These are phyloP conservation scores for Nomada ferruginata DNA, from an alignment of 2,888 invertebrate genomes.

Conservation along the genomic window DNA sequence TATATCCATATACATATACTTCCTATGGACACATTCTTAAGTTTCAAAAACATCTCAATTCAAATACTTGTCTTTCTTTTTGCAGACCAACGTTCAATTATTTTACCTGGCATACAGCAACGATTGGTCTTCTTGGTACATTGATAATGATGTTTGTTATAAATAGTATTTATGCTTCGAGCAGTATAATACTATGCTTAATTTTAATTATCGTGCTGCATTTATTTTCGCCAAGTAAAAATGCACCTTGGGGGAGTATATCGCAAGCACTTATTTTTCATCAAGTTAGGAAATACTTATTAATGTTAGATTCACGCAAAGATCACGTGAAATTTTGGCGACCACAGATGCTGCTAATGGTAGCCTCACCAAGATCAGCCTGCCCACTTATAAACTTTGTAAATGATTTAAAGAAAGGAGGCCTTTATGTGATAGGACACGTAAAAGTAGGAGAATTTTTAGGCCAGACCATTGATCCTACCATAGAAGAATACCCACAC, in stretches of 20 bases:
- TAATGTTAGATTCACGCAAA: slow-evolving; percentile 97
- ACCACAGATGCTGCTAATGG: slow-evolving; percentile 97
- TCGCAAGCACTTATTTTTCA: slow-evolving; percentile 99
- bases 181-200: slow-evolving; percentile 94
- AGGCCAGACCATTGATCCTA: slow-evolving; percentile 87
- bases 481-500: slow-evolving; percentile 91
- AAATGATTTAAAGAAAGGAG: slow-evolving; percentile 98
- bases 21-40: not conserved
- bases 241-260: slow-evolving; percentile 97
- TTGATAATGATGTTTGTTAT: slow-evolving; percentile 97
- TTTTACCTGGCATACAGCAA: slow-evolving; percentile 97
- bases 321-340: slow-evolving; percentile 99
- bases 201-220: slow-evolving; percentile 95
- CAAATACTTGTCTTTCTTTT: slow-evolving; percentile 2
- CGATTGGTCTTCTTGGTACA: slow-evolving; percentile 93
- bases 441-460: slow-evolving; percentile 88
- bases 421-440: slow-evolving; percentile 94
- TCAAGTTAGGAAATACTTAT: slow-evolving; percentile 96
- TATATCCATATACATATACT: too few relatives aligned
- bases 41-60: not conserved
- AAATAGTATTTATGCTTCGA: slow-evolving; percentile 94
- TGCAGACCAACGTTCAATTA: slow-evolving; percentile 96
- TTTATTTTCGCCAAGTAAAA: slow-evolving; percentile 92
- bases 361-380: slow-evolving; percentile 95
- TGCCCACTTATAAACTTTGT: slow-evolving; percentile 98